A percentile compares a stretch with the other conserved stretches of the same genome.
Conservation (phyloP, 2,797 vertebrate genomes). For the Anomalospiza imberbis region DNA sequence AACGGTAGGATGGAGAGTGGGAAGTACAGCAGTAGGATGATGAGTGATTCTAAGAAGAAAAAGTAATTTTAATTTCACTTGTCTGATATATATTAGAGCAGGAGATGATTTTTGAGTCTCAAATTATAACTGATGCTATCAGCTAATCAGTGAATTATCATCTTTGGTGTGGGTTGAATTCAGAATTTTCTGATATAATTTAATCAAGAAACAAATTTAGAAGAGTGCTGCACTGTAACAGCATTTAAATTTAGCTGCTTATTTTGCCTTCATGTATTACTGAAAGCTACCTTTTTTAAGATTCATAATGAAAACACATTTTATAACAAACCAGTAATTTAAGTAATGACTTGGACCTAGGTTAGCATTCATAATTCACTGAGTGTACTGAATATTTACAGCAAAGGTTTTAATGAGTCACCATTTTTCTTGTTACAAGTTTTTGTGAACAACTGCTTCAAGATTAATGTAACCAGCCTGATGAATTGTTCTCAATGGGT, state of each 20-base stretch:
- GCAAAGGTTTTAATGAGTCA: not conserved
- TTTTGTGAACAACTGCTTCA: not conserved
- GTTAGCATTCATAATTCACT: not conserved
- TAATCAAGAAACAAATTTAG: conserved; percentile 18
- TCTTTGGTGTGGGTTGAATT: not conserved
- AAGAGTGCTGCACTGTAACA: not conserved
- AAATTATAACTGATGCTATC: not conserved
- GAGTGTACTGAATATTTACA: not conserved
- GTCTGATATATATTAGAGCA: not conserved
- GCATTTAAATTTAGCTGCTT: conserved; percentile 16
- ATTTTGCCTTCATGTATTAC: not conserved
- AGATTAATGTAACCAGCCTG: not conserved
- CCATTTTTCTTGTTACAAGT: not conserved
- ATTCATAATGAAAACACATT: not conserved
- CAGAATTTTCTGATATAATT: not conserved
- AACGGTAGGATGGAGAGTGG: not conserved
- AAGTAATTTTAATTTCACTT: not conserved
- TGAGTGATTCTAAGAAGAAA: not conserved
- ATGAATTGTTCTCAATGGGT: not conserved
- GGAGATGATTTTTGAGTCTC: not conserved
- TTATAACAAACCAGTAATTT: not conserved
- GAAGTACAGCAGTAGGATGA: not conserved
- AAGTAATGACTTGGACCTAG: not conserved
- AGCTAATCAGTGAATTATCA: conserved; percentile 30
- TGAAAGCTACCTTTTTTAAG: not conserved